phyloP scores from a whole-genome alignment of 1,140 invertebrate species.

The Helicoverpa zea region DNA sequence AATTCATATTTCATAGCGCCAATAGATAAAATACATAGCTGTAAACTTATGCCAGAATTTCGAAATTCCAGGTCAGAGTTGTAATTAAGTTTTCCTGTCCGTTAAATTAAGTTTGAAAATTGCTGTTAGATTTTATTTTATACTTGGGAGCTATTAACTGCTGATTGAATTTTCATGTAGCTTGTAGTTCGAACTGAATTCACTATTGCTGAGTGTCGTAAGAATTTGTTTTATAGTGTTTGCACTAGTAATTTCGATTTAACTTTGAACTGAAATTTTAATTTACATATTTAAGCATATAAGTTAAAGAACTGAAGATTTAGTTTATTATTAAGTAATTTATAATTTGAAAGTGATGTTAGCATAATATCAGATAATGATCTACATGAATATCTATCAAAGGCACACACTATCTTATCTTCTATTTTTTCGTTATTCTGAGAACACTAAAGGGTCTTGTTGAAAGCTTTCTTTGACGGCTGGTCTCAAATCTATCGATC shows the following conservation, averaged over 20 bases:
- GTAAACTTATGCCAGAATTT: background rate
- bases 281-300: too few species aligned
- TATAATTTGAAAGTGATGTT: too few species aligned
- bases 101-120: background rate
- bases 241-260: background rate
- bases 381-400: background rate
- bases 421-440: conserved; percentile 17
- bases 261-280: background rate
- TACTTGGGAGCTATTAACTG: background rate
- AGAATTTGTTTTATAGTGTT: background rate
- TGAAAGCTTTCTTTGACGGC: conserved; percentile 24
- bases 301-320: too few species aligned
- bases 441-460: conserved; percentile 16
- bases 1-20: too few species aligned
- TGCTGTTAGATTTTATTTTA: conserved; percentile 21
- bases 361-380: background rate
- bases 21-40: background rate
- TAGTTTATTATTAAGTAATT: too few species aligned
- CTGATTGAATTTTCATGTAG: conserved; percentile 2
- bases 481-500: conserved; percentile 35
- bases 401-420: background rate
- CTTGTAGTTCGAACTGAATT: background rate
- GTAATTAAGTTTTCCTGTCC: conserved; percentile 9
- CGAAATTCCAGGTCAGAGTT: background rate
- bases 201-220: background rate